A percentile compares a stretch with the other conserved stretches of the same genome.
phyloP scores from a whole-genome alignment of 2,797 vertebrate genomes.

The Coluber constrictor region DNA sequence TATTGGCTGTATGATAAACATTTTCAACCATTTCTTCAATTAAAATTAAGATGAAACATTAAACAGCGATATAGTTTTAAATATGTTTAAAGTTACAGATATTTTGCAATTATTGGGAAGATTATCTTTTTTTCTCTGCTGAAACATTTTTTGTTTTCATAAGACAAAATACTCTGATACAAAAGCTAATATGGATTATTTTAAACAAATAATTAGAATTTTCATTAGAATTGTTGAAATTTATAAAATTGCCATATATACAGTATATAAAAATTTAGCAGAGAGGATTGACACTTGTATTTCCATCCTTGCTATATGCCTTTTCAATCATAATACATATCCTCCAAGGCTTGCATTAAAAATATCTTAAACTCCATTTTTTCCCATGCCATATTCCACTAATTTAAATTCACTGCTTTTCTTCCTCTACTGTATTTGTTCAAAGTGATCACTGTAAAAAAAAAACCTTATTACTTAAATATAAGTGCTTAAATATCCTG shows the following conservation, averaged over 20 bases:
- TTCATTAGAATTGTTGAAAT: background rate
- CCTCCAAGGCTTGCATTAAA: background rate
- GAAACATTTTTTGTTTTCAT: background rate
- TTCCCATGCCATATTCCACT: background rate
- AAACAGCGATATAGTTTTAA: background rate
- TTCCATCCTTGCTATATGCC: background rate
- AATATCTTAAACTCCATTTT: background rate
- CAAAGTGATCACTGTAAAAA: background rate
- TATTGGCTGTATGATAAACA: background rate
- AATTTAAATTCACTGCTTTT: background rate
- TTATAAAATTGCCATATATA: background rate
- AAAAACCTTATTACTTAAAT: background rate
- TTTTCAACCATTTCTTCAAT: constrained; percentile 9
- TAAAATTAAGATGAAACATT: background rate
- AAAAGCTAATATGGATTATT: background rate
- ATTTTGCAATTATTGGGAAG: background rate
- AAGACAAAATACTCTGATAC: background rate
- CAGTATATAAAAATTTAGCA: background rate
- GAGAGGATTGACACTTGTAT: background rate
- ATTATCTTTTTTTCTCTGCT: background rate
- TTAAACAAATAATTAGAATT: background rate
- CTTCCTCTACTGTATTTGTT: background rate
- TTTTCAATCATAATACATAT: background rate
- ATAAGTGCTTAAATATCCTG: background rate
- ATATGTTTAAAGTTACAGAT: background rate